phyloP scores from a whole-genome alignment of 2,888 invertebrate genomes.

The Osmoderma eremita region DNA sequence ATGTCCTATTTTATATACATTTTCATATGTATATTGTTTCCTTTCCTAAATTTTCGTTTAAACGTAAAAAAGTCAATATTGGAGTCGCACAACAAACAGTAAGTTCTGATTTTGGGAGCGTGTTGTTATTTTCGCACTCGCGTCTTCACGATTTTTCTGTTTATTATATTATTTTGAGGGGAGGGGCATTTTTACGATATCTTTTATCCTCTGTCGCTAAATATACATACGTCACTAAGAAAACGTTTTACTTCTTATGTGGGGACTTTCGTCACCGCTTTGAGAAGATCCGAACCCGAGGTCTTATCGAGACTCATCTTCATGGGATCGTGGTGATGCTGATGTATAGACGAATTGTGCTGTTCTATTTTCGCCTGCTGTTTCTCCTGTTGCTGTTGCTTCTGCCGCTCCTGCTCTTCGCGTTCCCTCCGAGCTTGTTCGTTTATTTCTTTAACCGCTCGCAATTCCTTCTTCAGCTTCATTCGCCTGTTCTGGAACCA shows the following conservation, averaged over 20 bases:
- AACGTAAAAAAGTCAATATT: constrained; percentile 23
- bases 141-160: constrained; percentile 27
- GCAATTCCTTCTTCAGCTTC: constrained; percentile 95
- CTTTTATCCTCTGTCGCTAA: constrained; percentile 17
- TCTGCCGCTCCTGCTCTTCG: constrained; percentile 91
- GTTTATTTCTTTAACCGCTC: constrained; percentile 94
- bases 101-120: background rate
- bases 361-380: constrained; percentile 81
- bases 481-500: constrained; percentile 97
- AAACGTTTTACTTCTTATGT: constrained; percentile 68
- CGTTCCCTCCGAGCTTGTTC: constrained; percentile 91
- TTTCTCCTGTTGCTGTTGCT: constrained; percentile 89
- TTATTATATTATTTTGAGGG: constrained; percentile 24
- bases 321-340: constrained; percentile 79
- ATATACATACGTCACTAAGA: constrained; percentile 36
- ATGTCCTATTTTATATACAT: constrained; percentile 31
- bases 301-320: constrained; percentile 78
- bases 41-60: constrained; percentile 23
- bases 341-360: constrained; percentile 72
- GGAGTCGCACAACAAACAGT: constrained; percentile 26
- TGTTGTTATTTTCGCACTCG: constrained; percentile 29
- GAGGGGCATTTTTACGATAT: constrained; percentile 9
- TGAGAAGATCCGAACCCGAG: constrained; percentile 75
- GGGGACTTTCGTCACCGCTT: constrained; percentile 80
- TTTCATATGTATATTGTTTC: constrained; percentile 2